phyloP scores from a whole-genome alignment of 2,797 vertebrate genomes.

The Acomys russatus region DNA sequence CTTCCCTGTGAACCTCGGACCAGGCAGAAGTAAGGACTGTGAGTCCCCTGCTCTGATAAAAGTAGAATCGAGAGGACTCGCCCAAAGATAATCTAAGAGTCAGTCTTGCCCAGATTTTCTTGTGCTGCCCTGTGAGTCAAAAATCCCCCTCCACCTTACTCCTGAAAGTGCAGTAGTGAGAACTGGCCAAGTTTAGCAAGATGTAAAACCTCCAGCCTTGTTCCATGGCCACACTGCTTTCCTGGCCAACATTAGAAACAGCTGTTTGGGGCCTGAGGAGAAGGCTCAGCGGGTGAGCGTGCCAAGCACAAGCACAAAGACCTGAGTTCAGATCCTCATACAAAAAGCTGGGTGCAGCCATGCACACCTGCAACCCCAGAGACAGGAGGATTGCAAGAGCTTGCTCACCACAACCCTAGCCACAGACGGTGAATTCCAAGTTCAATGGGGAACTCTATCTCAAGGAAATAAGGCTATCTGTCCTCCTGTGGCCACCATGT shows the following conservation, averaged over 20 bases:
- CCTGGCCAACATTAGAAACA: not conserved
- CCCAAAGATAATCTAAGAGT: not conserved
- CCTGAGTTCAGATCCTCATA: not conserved
- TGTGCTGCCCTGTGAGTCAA: not conserved
- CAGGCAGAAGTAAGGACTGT: not conserved
- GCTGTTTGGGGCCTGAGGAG: too few species aligned
- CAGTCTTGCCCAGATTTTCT: not conserved
- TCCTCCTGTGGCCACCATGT: not conserved
- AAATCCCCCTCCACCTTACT: not conserved
- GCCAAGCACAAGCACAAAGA: not conserved
- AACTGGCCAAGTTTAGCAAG: not conserved
- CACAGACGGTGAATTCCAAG: not conserved
- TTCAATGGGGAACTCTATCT: not conserved
- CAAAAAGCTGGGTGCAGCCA: not conserved
- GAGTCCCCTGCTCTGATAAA: not conserved
- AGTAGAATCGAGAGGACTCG: not conserved
- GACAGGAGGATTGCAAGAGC: not conserved
- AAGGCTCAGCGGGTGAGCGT: not conserved
- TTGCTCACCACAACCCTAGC: not conserved
- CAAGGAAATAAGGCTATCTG: not conserved
- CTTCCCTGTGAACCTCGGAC: not conserved
- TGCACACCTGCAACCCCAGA: not conserved
- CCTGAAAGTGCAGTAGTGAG: not conserved
- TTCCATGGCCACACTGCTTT: not conserved
- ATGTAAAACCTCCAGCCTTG: accelerated